phyloP scores from a whole-genome alignment of 2,113 vertebrate genomes.

The Ailurus styani region DNA sequence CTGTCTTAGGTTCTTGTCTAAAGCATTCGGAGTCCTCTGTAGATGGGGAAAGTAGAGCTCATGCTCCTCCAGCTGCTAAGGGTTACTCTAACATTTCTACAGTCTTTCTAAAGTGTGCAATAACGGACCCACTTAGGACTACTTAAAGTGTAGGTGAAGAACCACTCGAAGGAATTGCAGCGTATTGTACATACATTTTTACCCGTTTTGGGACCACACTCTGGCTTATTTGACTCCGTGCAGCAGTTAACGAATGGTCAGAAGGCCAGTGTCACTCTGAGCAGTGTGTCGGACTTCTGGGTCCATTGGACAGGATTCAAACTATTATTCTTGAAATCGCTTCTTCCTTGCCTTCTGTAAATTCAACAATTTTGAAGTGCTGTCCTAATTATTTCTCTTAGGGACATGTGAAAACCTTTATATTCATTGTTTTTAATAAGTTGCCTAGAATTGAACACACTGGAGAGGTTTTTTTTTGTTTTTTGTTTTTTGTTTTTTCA shows the following conservation, averaged over 20 bases:
- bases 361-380: background rate
- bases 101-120: background rate
- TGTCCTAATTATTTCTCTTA: background rate
- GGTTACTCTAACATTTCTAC: background rate
- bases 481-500: slow-evolving; percentile 3
- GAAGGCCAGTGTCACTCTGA: background rate
- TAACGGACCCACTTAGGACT: background rate
- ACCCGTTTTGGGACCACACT: background rate
- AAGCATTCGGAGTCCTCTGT: background rate
- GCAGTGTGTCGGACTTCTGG: background rate
- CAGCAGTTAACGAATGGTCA: background rate
- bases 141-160: background rate
- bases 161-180: background rate
- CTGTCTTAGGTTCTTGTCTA: background rate
- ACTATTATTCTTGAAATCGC: background rate
- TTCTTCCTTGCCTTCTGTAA: background rate
- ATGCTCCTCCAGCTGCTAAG: background rate
- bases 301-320: background rate
- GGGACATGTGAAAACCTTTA: background rate
- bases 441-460: background rate
- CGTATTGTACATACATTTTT: background rate
- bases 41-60: background rate
- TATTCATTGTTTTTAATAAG: background rate
- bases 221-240: background rate
- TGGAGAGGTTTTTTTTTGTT: background rate